Base-by-base conservation (phyloP, 2,797 vertebrate species). In the Neosilurus hyrtlii region DNA sequence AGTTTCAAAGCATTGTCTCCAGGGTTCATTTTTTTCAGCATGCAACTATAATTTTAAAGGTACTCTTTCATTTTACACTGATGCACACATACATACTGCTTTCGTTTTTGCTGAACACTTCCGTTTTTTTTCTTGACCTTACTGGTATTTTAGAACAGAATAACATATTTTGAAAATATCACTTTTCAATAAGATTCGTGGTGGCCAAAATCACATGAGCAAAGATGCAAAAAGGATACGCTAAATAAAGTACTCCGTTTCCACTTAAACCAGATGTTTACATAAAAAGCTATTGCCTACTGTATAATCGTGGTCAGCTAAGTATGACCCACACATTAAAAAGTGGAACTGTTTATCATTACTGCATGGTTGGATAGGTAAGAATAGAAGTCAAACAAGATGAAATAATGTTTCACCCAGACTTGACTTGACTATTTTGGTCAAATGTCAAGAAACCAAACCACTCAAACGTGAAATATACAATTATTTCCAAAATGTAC, bases 311-410 rank as follows among this genome's bases (percentile, higher is more conserved):
- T 67, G 89, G 93, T 89, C 85, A 90, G 83, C 83, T 91, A 94
- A 93, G 87, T 91, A 89, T 89, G 90, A 92, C 90, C 91, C 89
- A 89, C 88, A 89, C 89, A 90, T 89, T 91, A 89, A 88, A 89
- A 90, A 92, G 91, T 89, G 90, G 90, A 93, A 90, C 92, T 91
- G 90, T 93, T 94, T 92, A 93, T 93, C 90, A 89, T 88, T 90
- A 83, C 78, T 88, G 84, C 73, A 87, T 71, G 85, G 89, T 89
- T 86, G 87, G 87, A 86, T 84, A 68, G 88, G 91, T 92, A 92
- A 90, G 90, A 93, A 94, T 92, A 93, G 87, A 90, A 87, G 49
- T 70, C 89, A 84, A 80, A 85, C 87, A 89, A 92, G 91, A 90
- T 91, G 89, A 93, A 93, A 90, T 90, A 90, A 90, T 89, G 86